Base-by-base conservation (phyloP, 2,888 invertebrate genomes). In the Sesia bembeciformis region DNA sequence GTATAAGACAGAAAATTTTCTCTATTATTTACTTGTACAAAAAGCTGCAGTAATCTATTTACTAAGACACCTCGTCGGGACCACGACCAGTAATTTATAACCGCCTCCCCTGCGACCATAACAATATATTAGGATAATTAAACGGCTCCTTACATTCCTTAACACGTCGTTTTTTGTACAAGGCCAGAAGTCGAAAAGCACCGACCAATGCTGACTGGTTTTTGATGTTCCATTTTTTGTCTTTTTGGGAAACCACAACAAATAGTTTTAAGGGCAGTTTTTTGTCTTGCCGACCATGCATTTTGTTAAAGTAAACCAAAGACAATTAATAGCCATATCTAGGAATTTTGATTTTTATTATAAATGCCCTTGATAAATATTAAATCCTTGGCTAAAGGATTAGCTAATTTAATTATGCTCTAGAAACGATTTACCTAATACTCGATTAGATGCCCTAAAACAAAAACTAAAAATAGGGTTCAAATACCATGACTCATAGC, bases 51-150 rank as follows among this genome's bases (percentile, higher is more conserved):
- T 23, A 23, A 23, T 23, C 23, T 23, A 23, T 23, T 23, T 23
- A 23, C 23, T 23, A 23, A 23, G 78, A 80, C 81, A 82, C 79
- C 77, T 80, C 70, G 65, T 64, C 66, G 66, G 65, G 68, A 68
- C 66, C 74, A n/a, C 66, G 71, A 68, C 74, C 68, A 74, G 76
- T 82, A 84, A 87, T 86, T 86, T 87, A 87, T 83, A 77, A 79
- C 83, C 78, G 74, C 83, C 82, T 81, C 85, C 84, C 84, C 75
- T 67, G 78, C 71, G 83, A 81, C 84, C 81, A 84, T 86, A 85
- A 88, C 87, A 87, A 88, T 88, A 88, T 87, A 88, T 89, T 86
- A 89, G 78, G 86, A 86, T 89, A 89, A 89, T 89, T 89, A 89
- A 89, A 88, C 81, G 84, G 86, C 86, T 87, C 84, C 83, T 89